Base-by-base conservation (phyloP, 37 sponge, comb jelly and placozoan genomes). In the Amphimedon queenslandica region DNA sequence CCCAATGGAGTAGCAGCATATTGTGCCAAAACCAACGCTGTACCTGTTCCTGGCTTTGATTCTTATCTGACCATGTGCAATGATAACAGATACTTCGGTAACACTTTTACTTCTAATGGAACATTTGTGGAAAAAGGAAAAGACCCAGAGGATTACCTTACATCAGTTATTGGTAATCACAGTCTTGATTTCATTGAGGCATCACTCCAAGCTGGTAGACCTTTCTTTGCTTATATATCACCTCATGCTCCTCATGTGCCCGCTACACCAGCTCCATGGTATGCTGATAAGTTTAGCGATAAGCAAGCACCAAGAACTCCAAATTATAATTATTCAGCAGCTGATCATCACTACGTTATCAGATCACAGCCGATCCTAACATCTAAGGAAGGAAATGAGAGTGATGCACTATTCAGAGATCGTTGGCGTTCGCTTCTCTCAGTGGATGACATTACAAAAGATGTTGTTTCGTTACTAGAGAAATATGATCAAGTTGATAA, bases 171-270 rank as follows among this genome's bases (percentile, higher is more conserved):
- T 20, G 92, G 87, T 0, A 91, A 91, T 34, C 58, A 43, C 10
- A 81, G 83, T 4, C 13, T 78, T 27, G 25, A 25, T 1, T 91
- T 91, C 66, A 38, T 91, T n/a, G 43, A 67, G 34, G 63, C 57
- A 1, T 64, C 83, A 31, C 61, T 84, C 32, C 40, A 73, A 35
- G 30, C 66, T 2, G 55, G 55, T 27, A 31, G 36, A 20, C 83
- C 87, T 21, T 91, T 91, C 67, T 85, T 91, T 74, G 87, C 80
- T 0, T 91, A 85, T 67, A 71, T 91, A 25, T 87, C 83, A 8
- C 87, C 83, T 0, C 92, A 91, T 70, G 92, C 92, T 3, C 92
- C 92, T 40, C 92, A 91, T 38, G 76, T 85, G 0, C 92, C 92
- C 23, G 82, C 92, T 40, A 85, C 87, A 6, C 92, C 92, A 23